Evolutionary conservation across 2,797 vertebrate species (phyloP).

Genomic region (Pampus argenteus): DNA sequence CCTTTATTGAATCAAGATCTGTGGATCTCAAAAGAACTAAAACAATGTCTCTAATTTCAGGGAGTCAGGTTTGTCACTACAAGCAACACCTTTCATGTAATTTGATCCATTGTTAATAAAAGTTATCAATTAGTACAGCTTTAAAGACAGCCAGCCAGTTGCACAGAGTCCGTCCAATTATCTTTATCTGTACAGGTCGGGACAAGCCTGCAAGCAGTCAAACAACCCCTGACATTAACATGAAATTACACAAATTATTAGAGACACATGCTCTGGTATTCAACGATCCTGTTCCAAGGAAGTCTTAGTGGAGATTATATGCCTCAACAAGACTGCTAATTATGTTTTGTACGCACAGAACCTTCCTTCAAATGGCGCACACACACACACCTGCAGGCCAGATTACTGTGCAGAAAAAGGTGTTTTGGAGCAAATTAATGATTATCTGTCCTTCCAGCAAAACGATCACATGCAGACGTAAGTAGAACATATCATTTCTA

Average conservation of each 20-base stretch:
- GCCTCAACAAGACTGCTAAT: slow-evolving; percentile 42
- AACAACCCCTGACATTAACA: slow-evolving; percentile 16
- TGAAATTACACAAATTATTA: slow-evolving; percentile 25
- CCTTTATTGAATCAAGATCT: neutral
- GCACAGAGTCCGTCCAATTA: neutral
- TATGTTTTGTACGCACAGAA: slow-evolving; percentile 14
- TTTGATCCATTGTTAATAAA: neutral
- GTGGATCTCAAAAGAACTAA: neutral
- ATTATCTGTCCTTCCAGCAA: slow-evolving; percentile 16
- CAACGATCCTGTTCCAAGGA: slow-evolving; percentile 6
- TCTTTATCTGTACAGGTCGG: slow-evolving; percentile 25
- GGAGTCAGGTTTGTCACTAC: neutral
- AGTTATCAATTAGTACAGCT: neutral
- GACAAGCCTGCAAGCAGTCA: neutral
- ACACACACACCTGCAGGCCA: slow-evolving; percentile 34
- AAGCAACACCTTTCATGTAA: neutral
- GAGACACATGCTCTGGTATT: slow-evolving; percentile 17
- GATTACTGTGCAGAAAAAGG: slow-evolving; percentile 28
- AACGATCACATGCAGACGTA: neutral
- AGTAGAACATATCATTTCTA: slow-evolving; percentile 14
- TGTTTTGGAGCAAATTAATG: slow-evolving; percentile 28
- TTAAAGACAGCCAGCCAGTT: slow-evolving; percentile 2
- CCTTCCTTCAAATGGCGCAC: slow-evolving; percentile 17
- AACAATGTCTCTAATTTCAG: slow-evolving; percentile 35
- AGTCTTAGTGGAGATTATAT: slow-evolving; percentile 29